Evolutionary conservation across 2,113 vertebrate genomes (phyloP).

Genomic region (Vulpes lagopus): DNA sequence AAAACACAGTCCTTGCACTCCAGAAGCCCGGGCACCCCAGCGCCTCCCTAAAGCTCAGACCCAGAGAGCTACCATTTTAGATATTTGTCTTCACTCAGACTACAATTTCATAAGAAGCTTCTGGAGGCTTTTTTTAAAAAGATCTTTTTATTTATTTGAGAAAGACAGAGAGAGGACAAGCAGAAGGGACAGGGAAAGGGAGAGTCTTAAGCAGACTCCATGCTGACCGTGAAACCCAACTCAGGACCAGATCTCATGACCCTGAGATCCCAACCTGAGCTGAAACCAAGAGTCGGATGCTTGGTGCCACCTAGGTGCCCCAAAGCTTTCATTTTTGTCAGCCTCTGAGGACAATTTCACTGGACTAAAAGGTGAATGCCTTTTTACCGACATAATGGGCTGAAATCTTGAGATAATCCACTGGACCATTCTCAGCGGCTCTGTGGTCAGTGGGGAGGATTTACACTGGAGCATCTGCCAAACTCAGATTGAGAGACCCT

Average conservation of each 20-base stretch:
- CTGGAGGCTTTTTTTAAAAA: background rate
- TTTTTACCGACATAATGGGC: background rate
- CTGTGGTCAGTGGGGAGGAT: no score
- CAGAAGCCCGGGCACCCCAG: background rate
- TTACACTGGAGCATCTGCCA: background rate
- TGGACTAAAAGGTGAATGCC: background rate
- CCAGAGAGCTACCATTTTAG: background rate
- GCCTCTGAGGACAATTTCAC: background rate
- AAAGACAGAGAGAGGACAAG: background rate
- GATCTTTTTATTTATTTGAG: background rate
- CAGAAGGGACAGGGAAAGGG: background rate
- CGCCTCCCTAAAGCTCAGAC: background rate
- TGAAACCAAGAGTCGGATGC: background rate
- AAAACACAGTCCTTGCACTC: background rate
- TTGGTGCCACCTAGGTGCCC: background rate
- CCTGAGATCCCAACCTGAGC: background rate
- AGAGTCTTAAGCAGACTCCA: background rate
- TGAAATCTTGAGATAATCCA: background rate
- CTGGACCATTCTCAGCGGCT: accelerated
- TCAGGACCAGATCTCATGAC: background rate
- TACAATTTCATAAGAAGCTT: background rate
- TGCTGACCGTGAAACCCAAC: background rate
- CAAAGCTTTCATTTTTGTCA: background rate
- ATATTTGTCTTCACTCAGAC: background rate
- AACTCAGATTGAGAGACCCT: background rate